phyloP scores from a whole-genome alignment of 2,888 invertebrate genomes.

The Yponomeuta evonymella region DNA sequence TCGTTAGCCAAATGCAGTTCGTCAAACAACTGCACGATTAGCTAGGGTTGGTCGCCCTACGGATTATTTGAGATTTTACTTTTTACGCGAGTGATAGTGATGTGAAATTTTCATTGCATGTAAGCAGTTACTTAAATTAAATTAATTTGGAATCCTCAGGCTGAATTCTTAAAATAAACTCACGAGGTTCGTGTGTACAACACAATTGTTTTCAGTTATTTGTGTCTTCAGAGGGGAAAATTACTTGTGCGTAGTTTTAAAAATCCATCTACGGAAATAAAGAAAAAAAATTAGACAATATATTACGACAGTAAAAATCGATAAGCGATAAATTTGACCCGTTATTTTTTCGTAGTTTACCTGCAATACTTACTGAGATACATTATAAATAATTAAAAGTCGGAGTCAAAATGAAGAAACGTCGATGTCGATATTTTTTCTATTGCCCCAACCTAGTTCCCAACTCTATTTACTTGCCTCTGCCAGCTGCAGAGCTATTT shows the following conservation, averaged over 20 bases:
- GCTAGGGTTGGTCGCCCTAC: constrained; percentile 29
- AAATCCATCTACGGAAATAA: no score
- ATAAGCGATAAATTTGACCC: no score
- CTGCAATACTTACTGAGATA: not conserved
- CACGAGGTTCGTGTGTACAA: no score
- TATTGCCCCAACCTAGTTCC: not conserved
- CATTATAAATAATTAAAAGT: not conserved
- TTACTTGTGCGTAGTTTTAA: no score
- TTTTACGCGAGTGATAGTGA: constrained; percentile 6
- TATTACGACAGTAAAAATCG: no score
- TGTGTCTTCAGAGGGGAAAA: no score
- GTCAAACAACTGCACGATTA: constrained; percentile 40
- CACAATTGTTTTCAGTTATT: no score
- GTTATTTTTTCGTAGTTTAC: not conserved
- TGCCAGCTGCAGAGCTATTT: constrained; percentile 36
- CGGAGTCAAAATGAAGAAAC: not conserved
- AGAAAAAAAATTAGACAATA: no score
- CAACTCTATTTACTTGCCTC: constrained; percentile 24
- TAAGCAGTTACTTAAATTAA: no score
- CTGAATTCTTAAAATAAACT: no score
- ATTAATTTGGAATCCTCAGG: no score
- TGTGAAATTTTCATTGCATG: not conserved
- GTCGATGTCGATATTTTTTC: not conserved
- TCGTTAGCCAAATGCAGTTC: constrained; percentile 11
- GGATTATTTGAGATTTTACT: constrained; percentile 23